Base-by-base conservation (phyloP, 1,140 invertebrate species). In the Zaprionus tsacasi region DNA sequence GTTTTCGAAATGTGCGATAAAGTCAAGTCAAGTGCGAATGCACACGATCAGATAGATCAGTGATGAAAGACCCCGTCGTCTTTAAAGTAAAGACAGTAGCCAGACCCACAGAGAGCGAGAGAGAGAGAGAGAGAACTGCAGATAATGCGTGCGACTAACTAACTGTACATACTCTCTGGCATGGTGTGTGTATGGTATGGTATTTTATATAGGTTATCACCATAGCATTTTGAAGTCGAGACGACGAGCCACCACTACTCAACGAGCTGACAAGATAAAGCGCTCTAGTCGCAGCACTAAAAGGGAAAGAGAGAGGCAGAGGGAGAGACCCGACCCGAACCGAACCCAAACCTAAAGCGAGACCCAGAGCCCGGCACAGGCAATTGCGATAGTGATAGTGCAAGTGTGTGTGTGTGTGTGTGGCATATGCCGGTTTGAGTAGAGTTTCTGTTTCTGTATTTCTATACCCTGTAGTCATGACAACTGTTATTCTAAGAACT, bases 151-250 rank as follows among this genome's bases (percentile, higher is more conserved):
- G 64, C 69, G 61, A 82, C 82, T 88, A 87, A 88, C 77, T 78
- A 68, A 76, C 72, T 76, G 69, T 73, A 27, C 38, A 56, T 11
- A n/a, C 25, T 13, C 52, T 30, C 13, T 11, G 27, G 33, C 21
- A n/a, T 54, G 45, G 27, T 56, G 30, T 48, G 69, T 69, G 52
- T 50, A 21, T 17, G 52, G 38, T 36, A 30, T 30, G 27, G 27
- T 30, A 30, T 82, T 76, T 65, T 67, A 87, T 80, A 75, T 87
- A 87, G 83, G 83, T 87, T 87, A 87, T 87, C 83, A 80, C 74
- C 45, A 71, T 88, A 87, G 82, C 79, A 77, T 74, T 82, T 74
- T 82, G 40, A 8, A n/a, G n/a, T 76, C 40, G 57, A 36, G 12
- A 43, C 40, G 38, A 48, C 55, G 55, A 60, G 33, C 40, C 40